Evolutionary conservation across 2,888 invertebrate species (phyloP).

Genomic region (Lampropteryx suffumata): DNA sequence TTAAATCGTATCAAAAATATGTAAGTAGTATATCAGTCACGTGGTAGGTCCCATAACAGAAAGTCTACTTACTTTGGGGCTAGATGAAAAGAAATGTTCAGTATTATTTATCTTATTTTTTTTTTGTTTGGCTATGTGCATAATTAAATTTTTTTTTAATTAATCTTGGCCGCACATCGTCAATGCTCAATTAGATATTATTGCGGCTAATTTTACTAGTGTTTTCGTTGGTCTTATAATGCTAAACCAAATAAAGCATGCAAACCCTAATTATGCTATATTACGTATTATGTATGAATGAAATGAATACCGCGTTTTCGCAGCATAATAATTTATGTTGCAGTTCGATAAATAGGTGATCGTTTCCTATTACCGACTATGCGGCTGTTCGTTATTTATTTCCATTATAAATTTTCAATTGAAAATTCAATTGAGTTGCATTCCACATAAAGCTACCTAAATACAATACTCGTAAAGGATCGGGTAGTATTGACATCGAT

Average conservation of each 20-base stretch:
- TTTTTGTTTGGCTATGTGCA: no score
- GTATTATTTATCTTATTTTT: no score
- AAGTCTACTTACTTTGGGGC: no score
- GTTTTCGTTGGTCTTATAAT: slow-evolving; percentile 3
- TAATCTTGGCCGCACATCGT: no score
- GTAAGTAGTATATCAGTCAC: no score
- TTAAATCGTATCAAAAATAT: no score
- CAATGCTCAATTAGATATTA: no score
- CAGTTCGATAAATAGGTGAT: slow-evolving; percentile 22
- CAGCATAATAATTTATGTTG: slow-evolving; percentile 23
- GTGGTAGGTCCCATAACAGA: no score
- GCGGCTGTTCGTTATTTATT: slow-evolving; percentile 13
- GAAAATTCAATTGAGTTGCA: slow-evolving; percentile 4
- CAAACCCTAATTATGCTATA: slow-evolving; percentile 16
- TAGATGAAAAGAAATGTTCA: no score
- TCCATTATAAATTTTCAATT: slow-evolving; percentile 9
- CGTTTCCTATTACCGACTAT: slow-evolving; percentile 14
- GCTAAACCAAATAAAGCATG: slow-evolving; percentile 14
- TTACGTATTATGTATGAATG: slow-evolving; percentile 14
- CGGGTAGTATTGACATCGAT: slow-evolving; percentile 42
- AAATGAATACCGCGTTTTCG: slow-evolving; percentile 15
- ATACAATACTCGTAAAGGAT: slow-evolving; percentile 6
- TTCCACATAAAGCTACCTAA: slow-evolving; percentile 8
- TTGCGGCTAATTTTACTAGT: neutral
- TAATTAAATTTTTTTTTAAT: no score